A percentile compares a stretch with the other conserved stretches of the same genome.
Conservation (phyloP, 2,888 invertebrate species). For the Crioceris asparagi region DNA sequence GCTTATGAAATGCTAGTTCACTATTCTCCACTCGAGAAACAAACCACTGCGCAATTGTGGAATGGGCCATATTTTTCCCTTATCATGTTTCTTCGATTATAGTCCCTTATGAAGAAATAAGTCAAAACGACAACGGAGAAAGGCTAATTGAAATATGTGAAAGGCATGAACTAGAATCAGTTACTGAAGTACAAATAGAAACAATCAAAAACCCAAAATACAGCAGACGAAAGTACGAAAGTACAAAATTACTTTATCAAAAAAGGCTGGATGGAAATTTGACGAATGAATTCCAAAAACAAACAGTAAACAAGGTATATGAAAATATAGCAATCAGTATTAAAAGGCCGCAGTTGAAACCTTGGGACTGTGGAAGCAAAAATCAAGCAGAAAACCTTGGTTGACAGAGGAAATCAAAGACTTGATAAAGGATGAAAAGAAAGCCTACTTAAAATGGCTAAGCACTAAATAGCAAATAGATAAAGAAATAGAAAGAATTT, state of each 20-base stretch:
- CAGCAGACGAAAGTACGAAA: background rate
- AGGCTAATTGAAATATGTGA: background rate
- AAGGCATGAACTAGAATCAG: background rate
- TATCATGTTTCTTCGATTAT: too few relatives aligned
- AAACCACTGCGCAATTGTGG: too few relatives aligned
- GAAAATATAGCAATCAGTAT: background rate
- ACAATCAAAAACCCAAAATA: too few relatives aligned
- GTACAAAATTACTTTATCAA: background rate
- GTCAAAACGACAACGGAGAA: background rate
- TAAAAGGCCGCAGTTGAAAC: background rate
- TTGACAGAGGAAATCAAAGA: too few relatives aligned
- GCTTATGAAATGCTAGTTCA: too few relatives aligned
- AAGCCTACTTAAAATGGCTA: too few relatives aligned
- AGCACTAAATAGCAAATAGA: background rate
- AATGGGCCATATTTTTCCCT: too few relatives aligned
- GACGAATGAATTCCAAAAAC: background rate
- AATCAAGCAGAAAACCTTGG: too few relatives aligned
- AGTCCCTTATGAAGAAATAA: background rate
- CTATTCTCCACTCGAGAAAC: too few relatives aligned
- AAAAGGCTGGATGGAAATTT: background rate
- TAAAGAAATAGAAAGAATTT: background rate
- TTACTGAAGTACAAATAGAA: too few relatives aligned
- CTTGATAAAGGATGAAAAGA: too few relatives aligned
- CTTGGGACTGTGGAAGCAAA: background rate
- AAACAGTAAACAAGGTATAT: background rate